Evolutionary conservation across 1,140 invertebrate species (phyloP), one percentile per base, ranked within the genome.

Genomic region (Aphelinus atriplicis): DNA sequence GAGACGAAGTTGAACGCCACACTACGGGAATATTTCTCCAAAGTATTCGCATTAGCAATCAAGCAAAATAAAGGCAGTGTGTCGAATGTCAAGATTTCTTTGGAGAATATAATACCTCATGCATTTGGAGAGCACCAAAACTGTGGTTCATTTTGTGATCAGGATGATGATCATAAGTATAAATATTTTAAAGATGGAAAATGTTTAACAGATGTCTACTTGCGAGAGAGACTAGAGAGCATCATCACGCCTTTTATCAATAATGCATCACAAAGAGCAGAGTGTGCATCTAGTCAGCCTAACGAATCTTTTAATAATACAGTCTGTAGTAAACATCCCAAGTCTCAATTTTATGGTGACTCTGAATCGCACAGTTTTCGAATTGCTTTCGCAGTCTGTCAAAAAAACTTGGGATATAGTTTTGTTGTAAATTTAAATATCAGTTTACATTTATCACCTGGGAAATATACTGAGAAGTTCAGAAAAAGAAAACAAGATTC

Each of bases 271-370:
- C 0, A 58, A 45, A 4, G 58, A 43, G 68, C 55, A 4, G 55
- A n/a, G 2, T 71, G 68, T 58, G 56, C n/a, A 10, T 71, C 68
- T 2, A 71, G 53, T 9, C 68, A 71, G 60, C 55, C n/a, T 6
- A 71, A 71, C 7, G 55, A 71, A 71, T 7, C 68, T 3, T 71
- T 71, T 42, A 71, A 60, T 47, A 60, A 47, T 46, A 58, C 60
- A 43, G 68, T 58, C 7, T 10, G n/a, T 3, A 71, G 53, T 7
- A 71, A 71, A 45, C n/a, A 71, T 58, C 55, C 3, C 4, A 76
- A 73, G 10, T 53, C 67, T 1, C 60, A 56, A 61, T 55, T 47
- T 67, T 46, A 57, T 56, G 4, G 72, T 43, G 46, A 50, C 48
- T 6, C 65, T 48, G 65, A 67, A 51, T 67, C 46, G 9, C 26